These are phyloP conservation scores for Ochropacha duplaris DNA, from an alignment of 2,888 invertebrate genomes.

Conservation along the genomic window DNA sequence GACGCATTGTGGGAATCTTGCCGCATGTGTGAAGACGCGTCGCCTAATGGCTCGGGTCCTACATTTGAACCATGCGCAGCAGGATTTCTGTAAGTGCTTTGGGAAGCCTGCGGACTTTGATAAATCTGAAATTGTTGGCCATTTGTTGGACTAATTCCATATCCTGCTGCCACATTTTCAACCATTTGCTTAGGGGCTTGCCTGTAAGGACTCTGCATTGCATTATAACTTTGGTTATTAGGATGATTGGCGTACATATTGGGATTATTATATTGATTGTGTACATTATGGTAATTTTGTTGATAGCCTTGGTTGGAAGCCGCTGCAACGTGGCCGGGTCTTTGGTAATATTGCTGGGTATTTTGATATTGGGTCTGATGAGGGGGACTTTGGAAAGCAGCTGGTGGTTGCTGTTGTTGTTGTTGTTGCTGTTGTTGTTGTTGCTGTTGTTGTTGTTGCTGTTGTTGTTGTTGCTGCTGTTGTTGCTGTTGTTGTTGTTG, in stretches of 20 bases:
- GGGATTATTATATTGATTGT: slow-evolving; percentile 60
- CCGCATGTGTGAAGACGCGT: slow-evolving; percentile 39
- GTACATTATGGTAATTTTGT: slow-evolving; percentile 59
- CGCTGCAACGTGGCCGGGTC: slow-evolving; percentile 51
- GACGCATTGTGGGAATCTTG: slow-evolving; percentile 42
- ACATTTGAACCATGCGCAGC: slow-evolving; percentile 38
- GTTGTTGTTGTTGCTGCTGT: slow-evolving; percentile 42
- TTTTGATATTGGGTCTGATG: slow-evolving; percentile 73
- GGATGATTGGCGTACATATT: slow-evolving; percentile 58
- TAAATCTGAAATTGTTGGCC: slow-evolving; percentile 66
- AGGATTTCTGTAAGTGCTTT: slow-evolving; percentile 54
- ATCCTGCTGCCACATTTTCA: slow-evolving; percentile 51
- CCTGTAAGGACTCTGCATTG: slow-evolving; percentile 63
- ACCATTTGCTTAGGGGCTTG: slow-evolving; percentile 58
- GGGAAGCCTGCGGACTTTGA: slow-evolving; percentile 67
- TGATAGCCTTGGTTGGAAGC: slow-evolving; percentile 57
- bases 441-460: slow-evolving; percentile 34
- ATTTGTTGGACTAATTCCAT: slow-evolving; percentile 31
- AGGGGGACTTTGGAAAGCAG: slow-evolving; percentile 69
- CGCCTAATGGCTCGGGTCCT: slow-evolving; percentile 43
- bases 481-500: slow-evolving; percentile 36
- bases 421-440: slow-evolving; percentile 41
- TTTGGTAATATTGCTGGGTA: slow-evolving; percentile 64
- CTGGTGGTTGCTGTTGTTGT: slow-evolving; percentile 27
- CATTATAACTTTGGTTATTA: slow-evolving; percentile 57